Evolutionary conservation across 2,113 vertebrate species (phyloP), one percentile per base, ranked within the genome.

Genomic region (Strix uralensis): DNA sequence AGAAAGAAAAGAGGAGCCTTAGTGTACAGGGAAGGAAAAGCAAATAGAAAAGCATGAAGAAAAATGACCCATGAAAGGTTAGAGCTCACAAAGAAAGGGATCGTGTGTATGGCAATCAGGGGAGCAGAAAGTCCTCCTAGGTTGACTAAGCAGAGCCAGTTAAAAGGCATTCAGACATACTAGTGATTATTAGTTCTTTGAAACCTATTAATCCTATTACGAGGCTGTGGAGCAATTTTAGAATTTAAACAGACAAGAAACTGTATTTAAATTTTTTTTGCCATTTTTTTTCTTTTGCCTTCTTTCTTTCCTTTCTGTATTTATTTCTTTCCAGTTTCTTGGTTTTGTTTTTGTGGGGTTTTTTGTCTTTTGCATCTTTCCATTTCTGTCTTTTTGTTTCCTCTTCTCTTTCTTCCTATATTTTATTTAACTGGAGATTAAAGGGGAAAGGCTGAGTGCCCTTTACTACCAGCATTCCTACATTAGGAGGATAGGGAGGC

Each of bases 121-220:
- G 81, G 73, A 95, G 91, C 94, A 95, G 86, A 96, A 96, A 97
- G 94, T 94, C 94, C 66, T 95, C 89, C 89, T 92, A 91, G 94
- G 88, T 69, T 95, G 94, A 91, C 83, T 91, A 96, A 92, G 91
- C 95, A 90, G 57, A 89, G 77, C 19, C 81, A 84, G 83, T 94
- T 94, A 91, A 95, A 95, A 96, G 73, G 52, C 77, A 94, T 86
- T 93, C 92, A 92, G 57, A 94, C 86, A 79, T 85, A 88, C 86
- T 54, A 75, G 86, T 92, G 75, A 91, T 92, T 94, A 90, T 94
- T 90, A 77, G 78, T 87, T 67, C 89, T 97, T 91, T 91, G 91
- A 95, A 92, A 94, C 21, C 47, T 86, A 92, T 94, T 86, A 95
- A 95, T 94, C 87, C 78, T 85, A 82, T 88, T 93, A 84, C 40